A percentile compares a stretch with the other conserved stretches of the same genome.
phyloP scores from a whole-genome alignment of 2,888 invertebrate species.

The Gibbula magus region DNA sequence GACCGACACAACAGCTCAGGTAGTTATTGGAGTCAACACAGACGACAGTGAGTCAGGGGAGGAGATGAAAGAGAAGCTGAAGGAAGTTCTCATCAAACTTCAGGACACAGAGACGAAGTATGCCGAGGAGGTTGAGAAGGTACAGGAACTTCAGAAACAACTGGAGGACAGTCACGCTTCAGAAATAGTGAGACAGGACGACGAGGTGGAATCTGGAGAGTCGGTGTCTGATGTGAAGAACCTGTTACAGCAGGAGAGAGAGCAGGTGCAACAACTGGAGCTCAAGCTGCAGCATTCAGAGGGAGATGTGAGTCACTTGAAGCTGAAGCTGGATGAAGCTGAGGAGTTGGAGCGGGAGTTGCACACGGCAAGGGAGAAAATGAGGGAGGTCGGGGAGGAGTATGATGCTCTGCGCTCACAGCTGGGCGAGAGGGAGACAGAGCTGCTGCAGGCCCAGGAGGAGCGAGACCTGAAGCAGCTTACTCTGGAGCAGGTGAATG shows the following conservation, averaged over 20 bases:
- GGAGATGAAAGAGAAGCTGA: background rate
- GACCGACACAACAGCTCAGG: too few species aligned
- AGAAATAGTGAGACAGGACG: too few species aligned
- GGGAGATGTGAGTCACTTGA: background rate
- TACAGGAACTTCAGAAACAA: background rate
- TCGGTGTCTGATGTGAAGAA: too few species aligned
- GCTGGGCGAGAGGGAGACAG: conserved; percentile 36
- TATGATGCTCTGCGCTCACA: background rate
- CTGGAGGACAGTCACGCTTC: background rate
- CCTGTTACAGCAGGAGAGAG: background rate
- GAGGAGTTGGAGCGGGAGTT: background rate
- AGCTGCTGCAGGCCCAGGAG: conserved; percentile 31
- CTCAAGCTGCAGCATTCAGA: background rate
- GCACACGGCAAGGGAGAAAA: background rate
- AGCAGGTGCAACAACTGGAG: background rate
- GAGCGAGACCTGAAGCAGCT: conserved; percentile 42
- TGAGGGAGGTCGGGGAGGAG: background rate
- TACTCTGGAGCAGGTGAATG: conserved; percentile 56
- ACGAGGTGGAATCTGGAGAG: too few species aligned
- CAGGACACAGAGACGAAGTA: background rate
- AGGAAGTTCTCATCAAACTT: background rate
- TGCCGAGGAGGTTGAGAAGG: background rate
- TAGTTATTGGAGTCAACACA: too few species aligned
- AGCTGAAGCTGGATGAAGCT: background rate
- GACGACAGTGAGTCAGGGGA: background rate